These are phyloP conservation scores for Rhagonycha fulva DNA, from an alignment of 2,888 invertebrate species.

Conservation along the genomic window DNA sequence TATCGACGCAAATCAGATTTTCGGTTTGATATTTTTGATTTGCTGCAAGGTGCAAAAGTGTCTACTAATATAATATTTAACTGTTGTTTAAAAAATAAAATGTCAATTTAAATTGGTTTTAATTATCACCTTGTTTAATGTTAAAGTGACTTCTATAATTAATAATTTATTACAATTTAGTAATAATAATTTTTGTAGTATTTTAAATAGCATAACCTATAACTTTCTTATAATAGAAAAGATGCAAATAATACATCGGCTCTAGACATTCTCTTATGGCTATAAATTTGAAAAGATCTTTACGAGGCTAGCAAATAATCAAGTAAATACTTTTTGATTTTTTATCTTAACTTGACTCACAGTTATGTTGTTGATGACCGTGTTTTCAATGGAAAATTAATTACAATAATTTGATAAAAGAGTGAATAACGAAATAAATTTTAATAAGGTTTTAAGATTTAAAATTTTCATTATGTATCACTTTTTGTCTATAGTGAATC, in stretches of 20 bases:
- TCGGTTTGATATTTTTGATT: no score
- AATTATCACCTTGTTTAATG: background rate
- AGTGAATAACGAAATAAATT: background rate
- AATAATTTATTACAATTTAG: background rate
- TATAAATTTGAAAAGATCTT: background rate
- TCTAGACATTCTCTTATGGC: background rate
- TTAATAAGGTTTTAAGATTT: background rate
- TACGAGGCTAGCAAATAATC: background rate
- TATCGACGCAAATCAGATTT: no score
- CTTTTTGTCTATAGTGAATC: background rate
- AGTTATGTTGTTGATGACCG: background rate
- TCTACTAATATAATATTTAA: no score
- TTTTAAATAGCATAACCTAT: background rate
- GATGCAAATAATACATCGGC: background rate
- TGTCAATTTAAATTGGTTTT: background rate
- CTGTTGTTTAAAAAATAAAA: background rate
- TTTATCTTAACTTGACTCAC: background rate
- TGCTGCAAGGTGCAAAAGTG: background rate
- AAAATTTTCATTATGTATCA: background rate
- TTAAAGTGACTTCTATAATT: background rate
- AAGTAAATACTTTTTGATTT: background rate
- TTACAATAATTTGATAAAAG: background rate
- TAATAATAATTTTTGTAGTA: background rate
- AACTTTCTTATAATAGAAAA: background rate
- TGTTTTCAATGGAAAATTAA: background rate